Base-by-base conservation (phyloP, 1,140 invertebrate genomes). In the Drosophila kohkoa region DNA sequence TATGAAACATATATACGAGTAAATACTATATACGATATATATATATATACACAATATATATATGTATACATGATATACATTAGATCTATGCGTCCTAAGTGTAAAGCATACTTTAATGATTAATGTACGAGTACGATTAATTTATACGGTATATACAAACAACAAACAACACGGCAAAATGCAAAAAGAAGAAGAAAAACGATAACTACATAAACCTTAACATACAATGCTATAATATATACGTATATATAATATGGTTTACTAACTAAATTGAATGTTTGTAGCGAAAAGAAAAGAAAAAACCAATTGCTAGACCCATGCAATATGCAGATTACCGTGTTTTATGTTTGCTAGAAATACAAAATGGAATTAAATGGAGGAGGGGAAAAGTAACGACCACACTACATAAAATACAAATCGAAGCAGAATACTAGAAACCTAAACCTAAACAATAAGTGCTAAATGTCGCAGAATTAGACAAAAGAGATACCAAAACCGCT, bases 1-100 rank as follows among this genome's bases (percentile, higher is more conserved):
- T 87, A 87, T 87, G 82, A 87, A 87, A 81, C 83, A 87, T 88
- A 89, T 88, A 83, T 87, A 73, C 62, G 55, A 70, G 43, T 55
- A 63, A 82, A 75, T 76, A 82, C 48, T 60, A 87, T 72, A 75
- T 58, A 67, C 41, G 28, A 49, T 32, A 46, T 63, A 82, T 72
- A 46, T 63, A 82, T 72, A 79, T 30, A 77, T 52, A 82, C 58
- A 81, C 51, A 71, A 81, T 77, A 82, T 57, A 82, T 57, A 70
- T 55, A 60, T 54, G 74, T 35, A 77, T 41, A 87, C 48, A 81
- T 49, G 70, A 89, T 89, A 90, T n/a, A 89, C 71, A 70, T 77
- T 82, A 90, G 86, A 67, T 77, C 62, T 86, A 89, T 68, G 80
- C 81, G 70, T 83, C 59, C 62, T 76, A 76, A 64, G 54, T 74